Base-by-base conservation (phyloP, 2,113 vertebrate genomes). In the Oreochromis aureus region DNA sequence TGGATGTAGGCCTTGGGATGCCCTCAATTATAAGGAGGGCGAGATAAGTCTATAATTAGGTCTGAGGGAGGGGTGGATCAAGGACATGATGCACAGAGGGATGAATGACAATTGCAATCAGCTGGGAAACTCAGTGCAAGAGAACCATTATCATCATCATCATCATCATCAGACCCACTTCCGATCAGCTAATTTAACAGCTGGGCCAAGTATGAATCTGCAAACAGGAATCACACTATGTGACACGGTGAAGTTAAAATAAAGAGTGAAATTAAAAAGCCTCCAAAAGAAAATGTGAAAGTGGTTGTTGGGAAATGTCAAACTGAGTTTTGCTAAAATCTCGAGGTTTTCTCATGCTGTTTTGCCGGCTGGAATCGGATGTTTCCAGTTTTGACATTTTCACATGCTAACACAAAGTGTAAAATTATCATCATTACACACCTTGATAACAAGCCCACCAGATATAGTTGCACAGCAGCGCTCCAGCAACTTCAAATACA, bases 11-110 rank as follows among this genome's bases (percentile, higher is more conserved):
- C 94, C 82, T 92, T 80, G 89, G 81, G 91, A 88, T 95, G 95
- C 87, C 96, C 97, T 96, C 91, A 94, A 97, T 97, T 96, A 95
- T 90, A 97, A 97, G 87, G 94, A 97, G 96, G 96, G 89, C 96
- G 51, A 80, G 89, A 91, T 76, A 82, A 88, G 76, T 81, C 94
- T 96, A 96, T 95, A 96, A 95, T 96, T 96, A 96, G 95, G 79
- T 59, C 53, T 84, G 66, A 73, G 69, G 86, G 91, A 91, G 85
- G 88, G 89, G 92, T 90, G 92, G 89, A 96, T 95, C 94, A 94
- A 95, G 96, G 96, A 95, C 95, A 88, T 61, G 15, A 84, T 79
- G 53, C 92, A 91, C 82, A 93, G 88, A 92, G 90, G 89, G 87
- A 91, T 92, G 91, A 94, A 93, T 93, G 92, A 96, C 92, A 92